phyloP scores from a whole-genome alignment of 1,140 invertebrate species.

The Ceratoteleas bidentatus region DNA sequence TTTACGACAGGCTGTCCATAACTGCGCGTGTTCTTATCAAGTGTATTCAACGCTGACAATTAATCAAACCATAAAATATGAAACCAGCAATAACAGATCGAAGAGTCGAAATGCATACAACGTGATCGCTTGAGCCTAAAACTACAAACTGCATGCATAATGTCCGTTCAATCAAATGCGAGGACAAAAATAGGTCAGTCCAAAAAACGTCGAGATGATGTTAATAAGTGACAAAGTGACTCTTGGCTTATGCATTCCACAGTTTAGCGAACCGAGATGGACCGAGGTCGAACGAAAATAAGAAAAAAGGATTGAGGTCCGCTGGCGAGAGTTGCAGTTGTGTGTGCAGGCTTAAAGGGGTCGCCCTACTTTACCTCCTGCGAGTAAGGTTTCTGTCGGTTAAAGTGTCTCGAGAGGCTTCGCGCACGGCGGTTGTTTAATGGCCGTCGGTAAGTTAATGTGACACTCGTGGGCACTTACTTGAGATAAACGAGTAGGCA shows the following conservation, averaged over 20 bases:
- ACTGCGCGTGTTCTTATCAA: neutral
- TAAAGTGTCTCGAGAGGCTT: conserved; percentile 27
- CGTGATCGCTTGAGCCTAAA: conserved; percentile 40
- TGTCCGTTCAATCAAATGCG: conserved; percentile 29
- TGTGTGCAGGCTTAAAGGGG: neutral
- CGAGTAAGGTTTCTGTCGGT: conserved; percentile 38
- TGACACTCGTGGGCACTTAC: conserved; percentile 78
- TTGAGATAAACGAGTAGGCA: conserved; percentile 83
- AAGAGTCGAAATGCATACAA: conserved; percentile 35
- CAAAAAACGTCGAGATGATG: conserved; percentile 23
- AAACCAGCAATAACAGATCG: conserved; percentile 5
- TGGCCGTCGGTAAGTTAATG: conserved; percentile 51
- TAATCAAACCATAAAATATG: neutral
- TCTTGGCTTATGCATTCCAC: conserved; percentile 25
- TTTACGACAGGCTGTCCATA: neutral
- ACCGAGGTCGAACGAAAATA: neutral
- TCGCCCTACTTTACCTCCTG: conserved; percentile 50
- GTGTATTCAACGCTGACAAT: neutral
- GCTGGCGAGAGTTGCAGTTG: neutral
- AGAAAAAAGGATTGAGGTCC: neutral
- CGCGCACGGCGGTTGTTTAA: conserved; percentile 40
- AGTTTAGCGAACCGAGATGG: neutral
- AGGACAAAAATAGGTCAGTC: conserved; percentile 4
- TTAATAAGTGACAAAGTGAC: conserved; percentile 23
- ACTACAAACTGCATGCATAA: conserved; percentile 49